Percentiles rank a stretch among this genome's conserved stretches.
These are phyloP conservation scores for Drosophila repletoides DNA, from an alignment of 1,140 invertebrate genomes.

Conservation along the genomic window DNA sequence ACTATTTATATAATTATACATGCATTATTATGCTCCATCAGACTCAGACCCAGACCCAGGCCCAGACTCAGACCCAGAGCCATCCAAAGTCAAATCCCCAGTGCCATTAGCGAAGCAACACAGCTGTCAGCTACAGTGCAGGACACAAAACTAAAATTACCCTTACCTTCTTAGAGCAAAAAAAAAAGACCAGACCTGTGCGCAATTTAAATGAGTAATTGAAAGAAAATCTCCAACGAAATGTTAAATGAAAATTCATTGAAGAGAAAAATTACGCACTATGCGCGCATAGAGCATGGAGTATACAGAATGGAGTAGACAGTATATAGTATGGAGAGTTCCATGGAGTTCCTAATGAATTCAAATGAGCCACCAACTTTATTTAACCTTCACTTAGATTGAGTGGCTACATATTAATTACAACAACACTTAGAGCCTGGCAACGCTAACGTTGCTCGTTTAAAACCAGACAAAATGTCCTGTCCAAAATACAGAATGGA, in stretches of 20 bases:
- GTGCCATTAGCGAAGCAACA: conserved; percentile 58
- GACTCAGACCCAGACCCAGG: conserved; percentile 11
- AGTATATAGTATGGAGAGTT: no score
- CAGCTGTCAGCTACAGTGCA: conserved; percentile 66
- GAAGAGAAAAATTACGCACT: conserved; percentile 41
- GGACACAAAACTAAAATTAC: conserved; percentile 25
- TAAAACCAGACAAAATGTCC: conserved; percentile 25
- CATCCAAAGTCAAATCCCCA: conserved; percentile 40
- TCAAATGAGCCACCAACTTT: conserved; percentile 61
- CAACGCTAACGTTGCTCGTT: conserved; percentile 39
- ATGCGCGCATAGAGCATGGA: no score
- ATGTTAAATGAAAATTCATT: conserved; percentile 39
- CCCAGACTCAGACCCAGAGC: conserved; percentile 15
- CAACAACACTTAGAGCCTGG: conserved; percentile 66
- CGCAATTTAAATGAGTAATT: conserved; percentile 59
- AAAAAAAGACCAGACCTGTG: conserved; percentile 20
- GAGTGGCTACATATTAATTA: conserved; percentile 64
- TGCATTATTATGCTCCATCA: conserved; percentile 53
- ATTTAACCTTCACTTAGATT: conserved; percentile 34
- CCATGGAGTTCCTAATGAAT: conserved; percentile 57
- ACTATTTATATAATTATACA: conserved; percentile 58
- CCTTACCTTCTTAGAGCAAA: conserved; percentile 10
- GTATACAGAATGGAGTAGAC: no score
- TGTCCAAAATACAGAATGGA: background rate
- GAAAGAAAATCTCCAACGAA: conserved; percentile 17